Percentiles rank a stretch among this genome's conserved stretches.
Conservation (phyloP, 2,113 vertebrate species). For the Natator depressus region DNA sequence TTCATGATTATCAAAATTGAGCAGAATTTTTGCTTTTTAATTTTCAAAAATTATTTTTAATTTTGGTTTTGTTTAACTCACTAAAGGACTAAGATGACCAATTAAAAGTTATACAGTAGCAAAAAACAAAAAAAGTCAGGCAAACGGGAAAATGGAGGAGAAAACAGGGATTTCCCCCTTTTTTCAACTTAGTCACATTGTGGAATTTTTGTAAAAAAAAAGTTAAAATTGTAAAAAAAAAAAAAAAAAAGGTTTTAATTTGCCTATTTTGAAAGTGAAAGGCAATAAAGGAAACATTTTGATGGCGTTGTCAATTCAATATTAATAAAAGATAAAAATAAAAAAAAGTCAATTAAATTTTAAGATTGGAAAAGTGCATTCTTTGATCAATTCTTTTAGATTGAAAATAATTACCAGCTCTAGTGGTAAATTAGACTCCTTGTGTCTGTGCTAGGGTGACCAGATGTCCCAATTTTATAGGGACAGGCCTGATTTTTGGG, state of each 20-base stretch:
- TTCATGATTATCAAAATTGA: background rate
- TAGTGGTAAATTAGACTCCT: background rate
- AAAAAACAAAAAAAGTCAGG: background rate
- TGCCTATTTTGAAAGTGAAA: background rate
- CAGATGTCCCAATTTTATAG: too few relatives aligned
- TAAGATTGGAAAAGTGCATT: background rate
- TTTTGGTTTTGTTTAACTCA: background rate
- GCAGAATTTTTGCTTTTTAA: background rate
- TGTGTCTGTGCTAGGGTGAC: too few relatives aligned
- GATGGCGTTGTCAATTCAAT: background rate
- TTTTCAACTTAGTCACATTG: background rate
- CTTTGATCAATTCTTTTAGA: background rate
- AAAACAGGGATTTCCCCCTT: background rate
- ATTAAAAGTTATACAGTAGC: background rate
- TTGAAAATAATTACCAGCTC: background rate
- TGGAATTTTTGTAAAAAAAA: background rate
- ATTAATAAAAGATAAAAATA: background rate
- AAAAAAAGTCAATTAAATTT: background rate
- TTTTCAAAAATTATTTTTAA: background rate
- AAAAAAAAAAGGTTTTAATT: background rate
- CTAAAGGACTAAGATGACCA: background rate
- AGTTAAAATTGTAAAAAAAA: background rate
- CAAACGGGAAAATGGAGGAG: background rate
- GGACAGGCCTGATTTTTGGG: too few relatives aligned
- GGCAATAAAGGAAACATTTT: background rate